Evolutionary conservation across 2,113 vertebrate genomes (phyloP).

Genomic region (Syrmaticus mikado): DNA sequence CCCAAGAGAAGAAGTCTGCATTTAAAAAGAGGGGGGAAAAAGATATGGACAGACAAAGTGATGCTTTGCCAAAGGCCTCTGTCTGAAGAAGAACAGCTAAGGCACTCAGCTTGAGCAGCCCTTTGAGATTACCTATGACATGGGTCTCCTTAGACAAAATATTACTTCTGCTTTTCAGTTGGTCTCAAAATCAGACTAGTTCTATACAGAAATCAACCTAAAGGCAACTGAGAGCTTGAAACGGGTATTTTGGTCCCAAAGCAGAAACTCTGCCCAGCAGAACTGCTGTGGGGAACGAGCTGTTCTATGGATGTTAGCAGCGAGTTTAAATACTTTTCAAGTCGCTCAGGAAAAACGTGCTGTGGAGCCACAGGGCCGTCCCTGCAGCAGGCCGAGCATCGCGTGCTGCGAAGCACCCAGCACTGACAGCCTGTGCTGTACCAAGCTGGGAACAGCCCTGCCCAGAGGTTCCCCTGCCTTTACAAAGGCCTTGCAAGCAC

Average conservation of each 20-base stretch:
- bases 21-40: neutral
- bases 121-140: neutral
- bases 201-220: neutral
- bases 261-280: neutral
- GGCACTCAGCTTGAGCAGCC: neutral
- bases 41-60: neutral
- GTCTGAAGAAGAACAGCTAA: neutral
- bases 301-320: neutral
- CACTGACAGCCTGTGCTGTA: neutral
- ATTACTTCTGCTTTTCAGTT: neutral
- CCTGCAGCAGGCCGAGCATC: neutral
- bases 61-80: neutral
- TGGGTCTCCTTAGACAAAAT: slow-evolving; percentile 16
- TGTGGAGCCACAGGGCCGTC: accelerated
- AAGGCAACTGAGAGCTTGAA: slow-evolving; percentile 4
- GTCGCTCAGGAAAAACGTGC: neutral
- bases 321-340: slow-evolving; percentile 15
- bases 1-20: neutral
- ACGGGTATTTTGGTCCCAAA: neutral
- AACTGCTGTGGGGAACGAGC: neutral
- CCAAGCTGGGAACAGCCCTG: slow-evolving; percentile 33
- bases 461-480: neutral
- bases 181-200: neutral
- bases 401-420: accelerated
- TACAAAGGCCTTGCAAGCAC: neutral